Conservation (phyloP, 2,113 vertebrate species). For the Ceyx melanurus region DNA sequence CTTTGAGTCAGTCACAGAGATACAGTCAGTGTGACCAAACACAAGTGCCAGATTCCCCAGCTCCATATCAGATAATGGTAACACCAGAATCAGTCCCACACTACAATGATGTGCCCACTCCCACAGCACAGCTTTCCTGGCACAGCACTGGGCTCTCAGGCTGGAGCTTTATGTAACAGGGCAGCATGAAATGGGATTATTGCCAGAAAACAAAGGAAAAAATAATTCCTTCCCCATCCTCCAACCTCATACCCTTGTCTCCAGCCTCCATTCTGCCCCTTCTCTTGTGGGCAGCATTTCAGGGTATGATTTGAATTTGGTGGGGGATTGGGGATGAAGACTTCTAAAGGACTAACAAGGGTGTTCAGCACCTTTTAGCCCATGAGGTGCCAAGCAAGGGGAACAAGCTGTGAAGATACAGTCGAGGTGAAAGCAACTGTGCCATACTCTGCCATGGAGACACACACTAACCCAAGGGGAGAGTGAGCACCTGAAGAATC, state of each 20-base stretch:
- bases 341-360: neutral
- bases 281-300: neutral
- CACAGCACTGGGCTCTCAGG: neutral
- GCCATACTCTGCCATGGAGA: neutral
- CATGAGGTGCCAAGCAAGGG: neutral
- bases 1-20: neutral
- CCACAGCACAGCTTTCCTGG: neutral
- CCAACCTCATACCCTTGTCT: neutral
- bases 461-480: neutral
- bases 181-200: neutral
- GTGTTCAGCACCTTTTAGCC: neutral
- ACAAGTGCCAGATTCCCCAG: neutral
- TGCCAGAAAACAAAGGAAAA: neutral
- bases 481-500: neutral
- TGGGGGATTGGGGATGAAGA: fast-evolving
- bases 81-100: neutral
- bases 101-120: neutral
- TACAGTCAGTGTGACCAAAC: neutral
- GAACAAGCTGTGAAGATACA: neutral
- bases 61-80: neutral
- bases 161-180: neutral
- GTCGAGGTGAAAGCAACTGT: neutral
- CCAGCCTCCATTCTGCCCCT: neutral
- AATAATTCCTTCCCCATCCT: neutral
- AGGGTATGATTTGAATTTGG: neutral